Percentiles rank a stretch among this genome's conserved stretches.
phyloP scores from a whole-genome alignment of 2,113 vertebrate species.

The Psettodes erumei region DNA sequence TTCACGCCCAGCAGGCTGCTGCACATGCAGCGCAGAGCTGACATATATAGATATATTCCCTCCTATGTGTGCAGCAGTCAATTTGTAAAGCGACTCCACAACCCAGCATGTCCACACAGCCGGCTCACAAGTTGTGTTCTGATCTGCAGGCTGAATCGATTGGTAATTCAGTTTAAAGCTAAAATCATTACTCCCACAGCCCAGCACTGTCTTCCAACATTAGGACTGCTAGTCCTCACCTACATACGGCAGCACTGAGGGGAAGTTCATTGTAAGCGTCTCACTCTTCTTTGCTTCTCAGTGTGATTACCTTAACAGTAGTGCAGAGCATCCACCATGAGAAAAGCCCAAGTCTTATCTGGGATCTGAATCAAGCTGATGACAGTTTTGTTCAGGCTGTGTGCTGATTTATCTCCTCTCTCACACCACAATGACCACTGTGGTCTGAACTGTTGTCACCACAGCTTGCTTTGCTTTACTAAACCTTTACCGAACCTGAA shows the following conservation, averaged over 20 bases:
- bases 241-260: slow-evolving; percentile 60
- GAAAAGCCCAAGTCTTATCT: slow-evolving; percentile 58
- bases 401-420: slow-evolving; percentile 49
- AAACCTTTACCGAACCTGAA: slow-evolving; percentile 46
- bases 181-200: slow-evolving; percentile 82
- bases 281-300: slow-evolving; percentile 50
- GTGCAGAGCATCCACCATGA: slow-evolving; percentile 37
- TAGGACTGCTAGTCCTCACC: slow-evolving; percentile 66
- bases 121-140: slow-evolving; percentile 74
- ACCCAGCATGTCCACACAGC: slow-evolving; percentile 71
- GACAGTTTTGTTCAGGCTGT: slow-evolving; percentile 67
- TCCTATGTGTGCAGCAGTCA: slow-evolving; percentile 72
- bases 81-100: slow-evolving; percentile 78
- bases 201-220: slow-evolving; percentile 74
- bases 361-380: slow-evolving; percentile 60
- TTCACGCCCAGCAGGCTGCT: slow-evolving; percentile 69
- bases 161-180: slow-evolving; percentile 84
- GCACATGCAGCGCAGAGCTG: slow-evolving; percentile 51
- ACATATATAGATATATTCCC: slow-evolving; percentile 72
- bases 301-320: slow-evolving; percentile 8
- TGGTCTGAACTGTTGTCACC: slow-evolving; percentile 39
- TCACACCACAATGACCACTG: slow-evolving; percentile 44
- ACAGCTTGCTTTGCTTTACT: slow-evolving; percentile 40
- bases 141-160: slow-evolving; percentile 81
- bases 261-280: slow-evolving; percentile 57